Base-by-base conservation (phyloP, 2,888 invertebrate species). In the Erebia ligea region DNA sequence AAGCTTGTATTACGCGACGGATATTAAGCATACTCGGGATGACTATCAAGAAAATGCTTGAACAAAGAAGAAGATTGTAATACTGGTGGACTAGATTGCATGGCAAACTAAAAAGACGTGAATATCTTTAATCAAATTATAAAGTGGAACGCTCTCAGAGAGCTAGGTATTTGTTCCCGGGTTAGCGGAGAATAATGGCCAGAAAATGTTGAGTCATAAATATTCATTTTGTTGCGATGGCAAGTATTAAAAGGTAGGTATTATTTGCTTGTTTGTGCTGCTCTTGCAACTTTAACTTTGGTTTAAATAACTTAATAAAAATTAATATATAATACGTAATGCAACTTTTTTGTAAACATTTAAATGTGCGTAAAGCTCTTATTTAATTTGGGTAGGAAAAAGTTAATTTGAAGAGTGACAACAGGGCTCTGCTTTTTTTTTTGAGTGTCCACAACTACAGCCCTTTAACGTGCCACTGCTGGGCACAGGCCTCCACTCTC, bases 91-190 rank as follows among this genome's bases (percentile, higher is more conserved):
- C 25, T 52, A 10, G 25, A 56, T 69, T 68, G 66, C 66, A 67
- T 10, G 45, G 68, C 48, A 56, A 71, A 67, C 71, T 65, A 54
- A 63, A 67, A 57, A 64, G 56, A 73, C 71, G 59, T 57, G 63
- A 71, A 67, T 66, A 68, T 61, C 61, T 74, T 72, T 72, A 70
- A 74, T 70, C 62, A 68, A 63, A 72, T 72, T 70, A 74, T 61
- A 66, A 68, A 70, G 40, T 68, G 67, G 67, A 72, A 67, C 59
- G 54, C 63, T 72, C 68, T 34, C 72, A 67, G 66, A 68, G 19
- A 50, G 61, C 69, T 74, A 50, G 61, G 67, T 74, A 74, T 74
- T 74, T 74, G 68, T 70, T 72, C 58, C 21, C 72, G 21, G 67
- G 69, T 63, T 71, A 69, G 67, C 71, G 59, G 71, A 73, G 71